Percentiles rank a stretch among this genome's conserved stretches.
Conservation (phyloP, 2,888 invertebrate genomes). For the Piscicola geometra region DNA sequence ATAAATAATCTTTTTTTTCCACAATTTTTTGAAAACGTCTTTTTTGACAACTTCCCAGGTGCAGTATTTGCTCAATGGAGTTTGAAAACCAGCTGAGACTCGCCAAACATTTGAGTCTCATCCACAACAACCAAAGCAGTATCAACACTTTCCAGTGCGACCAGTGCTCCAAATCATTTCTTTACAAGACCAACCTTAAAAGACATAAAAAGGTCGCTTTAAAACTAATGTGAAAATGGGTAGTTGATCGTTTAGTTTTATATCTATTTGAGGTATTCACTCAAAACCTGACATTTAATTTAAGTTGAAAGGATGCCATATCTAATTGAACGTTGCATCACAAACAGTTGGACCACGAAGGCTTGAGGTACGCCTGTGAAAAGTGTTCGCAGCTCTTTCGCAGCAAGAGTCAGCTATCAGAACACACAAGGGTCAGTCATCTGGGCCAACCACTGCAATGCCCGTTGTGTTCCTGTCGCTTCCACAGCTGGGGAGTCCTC, state of each 20-base stretch:
- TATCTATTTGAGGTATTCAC: too few species aligned
- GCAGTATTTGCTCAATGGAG: constrained; percentile 32
- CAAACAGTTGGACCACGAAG: constrained; percentile 36
- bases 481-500: constrained; percentile 28
- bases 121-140: constrained; percentile 30
- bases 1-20: too few species aligned
- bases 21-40: too few species aligned
- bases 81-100: constrained; percentile 33
- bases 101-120: constrained; percentile 33
- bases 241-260: too few species aligned
- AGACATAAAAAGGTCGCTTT: constrained; percentile 32
- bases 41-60: too few species aligned
- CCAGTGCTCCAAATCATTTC: constrained; percentile 30
- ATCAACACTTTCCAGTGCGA: constrained; percentile 34
- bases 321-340: too few species aligned
- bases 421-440: constrained; percentile 32
- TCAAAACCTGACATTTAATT: too few species aligned
- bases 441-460: constrained; percentile 24
- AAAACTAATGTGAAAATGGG: too few species aligned
- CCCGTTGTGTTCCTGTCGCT: constrained; percentile 11
- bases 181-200: constrained; percentile 35
- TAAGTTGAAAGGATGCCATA: too few species aligned
- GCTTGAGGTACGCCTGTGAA: constrained; percentile 30
- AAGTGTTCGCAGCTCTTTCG: constrained; percentile 19
- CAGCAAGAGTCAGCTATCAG: constrained; percentile 25